These are phyloP conservation scores for Rhabdomys pumilio DNA, from an alignment of 2,797 vertebrate genomes.

Conservation along the genomic window DNA sequence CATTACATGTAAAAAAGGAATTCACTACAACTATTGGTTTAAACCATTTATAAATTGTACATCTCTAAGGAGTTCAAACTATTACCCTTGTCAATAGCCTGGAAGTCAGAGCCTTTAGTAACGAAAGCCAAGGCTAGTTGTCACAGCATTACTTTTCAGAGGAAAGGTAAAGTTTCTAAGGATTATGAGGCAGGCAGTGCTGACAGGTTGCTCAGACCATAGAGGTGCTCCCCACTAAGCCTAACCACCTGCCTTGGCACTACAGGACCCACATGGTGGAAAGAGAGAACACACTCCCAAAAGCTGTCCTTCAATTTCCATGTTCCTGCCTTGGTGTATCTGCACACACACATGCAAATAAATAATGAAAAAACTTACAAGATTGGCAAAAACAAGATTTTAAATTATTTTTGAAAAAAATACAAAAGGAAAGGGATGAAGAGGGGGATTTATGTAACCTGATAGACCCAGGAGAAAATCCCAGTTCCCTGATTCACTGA, in stretches of 20 bases:
- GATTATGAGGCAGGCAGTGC: neutral
- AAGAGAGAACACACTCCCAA: neutral
- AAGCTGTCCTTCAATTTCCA: neutral
- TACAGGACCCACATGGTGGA: neutral
- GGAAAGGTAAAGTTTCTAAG: neutral
- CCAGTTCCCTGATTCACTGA: neutral
- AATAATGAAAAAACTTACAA: too few relatives aligned
- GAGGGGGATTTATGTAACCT: neutral
- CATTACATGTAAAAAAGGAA: neutral
- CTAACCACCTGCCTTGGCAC: neutral
- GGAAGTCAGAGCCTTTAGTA: conserved; percentile 21
- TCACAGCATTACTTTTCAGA: conserved; percentile 14
- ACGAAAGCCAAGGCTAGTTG: neutral
- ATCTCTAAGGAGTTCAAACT: neutral
- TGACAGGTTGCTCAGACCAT: neutral
- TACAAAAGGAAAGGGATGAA: neutral
- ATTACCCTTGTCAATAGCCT: conserved; percentile 35
- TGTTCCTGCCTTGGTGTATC: neutral
- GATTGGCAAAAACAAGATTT: neutral
- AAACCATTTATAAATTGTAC: conserved; percentile 29
- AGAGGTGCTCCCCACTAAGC: neutral
- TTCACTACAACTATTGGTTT: conserved; percentile 5
- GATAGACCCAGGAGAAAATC: neutral
- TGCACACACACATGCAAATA: neutral
- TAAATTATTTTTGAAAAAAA: conserved; percentile 38